Evolutionary conservation across 1,140 invertebrate species (phyloP), one percentile per base, ranked within the genome.

Genomic region (Ctenoplectra terminalis): DNA sequence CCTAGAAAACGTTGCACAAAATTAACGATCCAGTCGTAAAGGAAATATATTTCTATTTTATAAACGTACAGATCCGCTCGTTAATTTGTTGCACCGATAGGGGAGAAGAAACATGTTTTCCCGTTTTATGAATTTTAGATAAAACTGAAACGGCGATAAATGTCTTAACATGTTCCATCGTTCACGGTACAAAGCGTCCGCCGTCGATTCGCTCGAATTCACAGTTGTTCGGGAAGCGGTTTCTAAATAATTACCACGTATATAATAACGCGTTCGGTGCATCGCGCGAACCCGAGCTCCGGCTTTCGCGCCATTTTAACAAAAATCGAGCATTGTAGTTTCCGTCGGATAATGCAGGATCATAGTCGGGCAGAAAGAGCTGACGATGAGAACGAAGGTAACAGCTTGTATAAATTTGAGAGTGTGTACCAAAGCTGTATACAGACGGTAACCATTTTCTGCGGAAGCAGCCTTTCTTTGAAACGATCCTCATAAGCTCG

Each of bases 401-500:
- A 81, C 71, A 74, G 78, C 61, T 81, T 81, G 78, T 81, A 74
- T 81, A 74, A 74, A 74, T 81, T 74, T 48, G 78, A 64, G 40
- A 56, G 78, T 66, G 84, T 72, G 70, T 75, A 58, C n/a, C 66
- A n/a, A 70, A 9, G 48, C 64, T 56, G 60, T 81, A 76, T 54
- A 81, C 61, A 60, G 82, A 86, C 78, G 76, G 85, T 70, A 66
- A 64, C 84, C 81, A 82, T 87, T 81, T 81, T 79, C 84, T 37
- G 48, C 48, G 31, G 58, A 79, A 61, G 69, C 69, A 72, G 78
- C 60, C 63, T 82, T 67, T 72, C 71, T 77, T 60, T 58, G 73
- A 70, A 86, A 86, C 78, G 84, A 86, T 85, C 67, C 74, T 74
- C 84, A 63, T 86, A 86, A 87, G 81, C 85, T 84, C 76, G 60